Evolutionary conservation across 64 coral and sea anemone species (phyloP).

Genomic region (Pocillopora damicornis): DNA sequence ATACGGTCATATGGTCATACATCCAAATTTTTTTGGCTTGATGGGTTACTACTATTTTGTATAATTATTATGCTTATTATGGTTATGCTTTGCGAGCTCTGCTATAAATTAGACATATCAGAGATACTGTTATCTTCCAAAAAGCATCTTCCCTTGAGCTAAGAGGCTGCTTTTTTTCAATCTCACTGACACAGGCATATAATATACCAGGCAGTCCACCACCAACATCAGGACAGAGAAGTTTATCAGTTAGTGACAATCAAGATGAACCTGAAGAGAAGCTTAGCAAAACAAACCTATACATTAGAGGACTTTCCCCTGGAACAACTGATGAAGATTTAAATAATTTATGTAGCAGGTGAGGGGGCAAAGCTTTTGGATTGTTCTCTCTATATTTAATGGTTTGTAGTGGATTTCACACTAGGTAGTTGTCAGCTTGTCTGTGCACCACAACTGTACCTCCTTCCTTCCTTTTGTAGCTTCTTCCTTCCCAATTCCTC

Average conservation of each 20-base stretch:
- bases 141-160: not conserved
- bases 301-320: conserved; percentile 93
- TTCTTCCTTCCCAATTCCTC: no score
- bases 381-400: no score
- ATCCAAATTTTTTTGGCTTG: no score
- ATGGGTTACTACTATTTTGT: no score
- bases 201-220: conserved; percentile 60
- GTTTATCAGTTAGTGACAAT: conserved; percentile 58
- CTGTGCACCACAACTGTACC: no score
- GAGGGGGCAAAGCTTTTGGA: not conserved
- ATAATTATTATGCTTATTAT: no score
- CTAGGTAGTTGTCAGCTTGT: no score
- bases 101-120: not conserved
- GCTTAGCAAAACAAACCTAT: conserved; percentile 98
- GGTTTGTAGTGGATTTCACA: no score
- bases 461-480: no score
- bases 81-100: no score
- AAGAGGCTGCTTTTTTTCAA: not conserved
- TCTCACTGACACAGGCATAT: conserved; percentile 40
- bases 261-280: conserved; percentile 84
- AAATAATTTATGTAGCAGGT: conserved; percentile 94
- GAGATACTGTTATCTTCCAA: not conserved
- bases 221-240: conserved; percentile 41
- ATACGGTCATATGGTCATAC: no score
- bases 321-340: conserved; percentile 98